A percentile compares a stretch with the other conserved stretches of the same genome.
Evolutionary conservation across 2,113 vertebrate genomes (phyloP).

Genomic region (Pterocles gutturalis): DNA sequence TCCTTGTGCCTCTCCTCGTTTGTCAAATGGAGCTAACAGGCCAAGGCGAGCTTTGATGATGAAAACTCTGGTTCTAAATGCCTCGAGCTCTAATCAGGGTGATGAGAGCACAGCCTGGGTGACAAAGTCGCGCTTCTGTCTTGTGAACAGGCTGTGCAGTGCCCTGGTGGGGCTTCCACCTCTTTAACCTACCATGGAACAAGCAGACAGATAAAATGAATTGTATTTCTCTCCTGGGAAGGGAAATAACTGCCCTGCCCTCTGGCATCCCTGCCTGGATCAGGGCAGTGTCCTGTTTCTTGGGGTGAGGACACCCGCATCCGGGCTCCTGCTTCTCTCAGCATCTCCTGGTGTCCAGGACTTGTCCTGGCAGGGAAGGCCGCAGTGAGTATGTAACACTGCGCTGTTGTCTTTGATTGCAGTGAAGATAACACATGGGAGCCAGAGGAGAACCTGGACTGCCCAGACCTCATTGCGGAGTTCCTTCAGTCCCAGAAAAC

Average conservation of each 20-base stretch:
- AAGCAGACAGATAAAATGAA: background rate
- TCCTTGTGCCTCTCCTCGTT: background rate
- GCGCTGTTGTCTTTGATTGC: conserved; percentile 27
- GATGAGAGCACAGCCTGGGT: accelerated
- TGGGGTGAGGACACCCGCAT: accelerated
- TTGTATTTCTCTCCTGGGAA: background rate
- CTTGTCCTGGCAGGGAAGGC: background rate
- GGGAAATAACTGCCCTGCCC: background rate
- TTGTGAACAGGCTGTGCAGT: background rate
- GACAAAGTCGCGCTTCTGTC: background rate
- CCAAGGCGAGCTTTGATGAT: background rate
- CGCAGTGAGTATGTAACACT: accelerated
- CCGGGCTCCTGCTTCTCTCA: background rate
- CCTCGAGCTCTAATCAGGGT: background rate
- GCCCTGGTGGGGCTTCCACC: background rate
- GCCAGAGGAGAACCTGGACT: conserved; percentile 96
- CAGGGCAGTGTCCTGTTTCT: background rate
- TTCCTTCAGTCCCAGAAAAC: conserved; percentile 94
- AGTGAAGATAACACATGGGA: conserved; percentile 99
- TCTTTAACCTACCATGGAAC: background rate
- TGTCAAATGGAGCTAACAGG: background rate
- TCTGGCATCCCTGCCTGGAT: background rate
- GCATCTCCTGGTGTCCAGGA: accelerated
- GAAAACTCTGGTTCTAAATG: accelerated
- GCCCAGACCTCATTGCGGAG: conserved; percentile 95